Evolutionary conservation across 1,140 invertebrate species (phyloP), one percentile per base, ranked within the genome.

Genomic region (Marisa cornuarietis): DNA sequence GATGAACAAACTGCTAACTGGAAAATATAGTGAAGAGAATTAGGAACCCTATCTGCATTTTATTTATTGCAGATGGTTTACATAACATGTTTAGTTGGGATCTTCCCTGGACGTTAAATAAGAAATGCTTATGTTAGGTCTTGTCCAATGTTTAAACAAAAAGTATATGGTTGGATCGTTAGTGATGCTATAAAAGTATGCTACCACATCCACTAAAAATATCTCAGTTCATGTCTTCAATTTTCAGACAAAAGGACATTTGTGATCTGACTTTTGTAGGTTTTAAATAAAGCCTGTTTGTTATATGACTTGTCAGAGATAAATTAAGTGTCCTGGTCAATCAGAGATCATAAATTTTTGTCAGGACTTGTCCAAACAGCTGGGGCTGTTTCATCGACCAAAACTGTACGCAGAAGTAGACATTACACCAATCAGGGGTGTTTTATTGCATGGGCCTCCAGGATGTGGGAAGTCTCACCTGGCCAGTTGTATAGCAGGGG

Each of bases 391-490:
- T 86, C 95, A 94, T 84, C 95, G 96, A 88, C 95, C 96, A 10
- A 95, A 96, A 88, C 92, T 97, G 5, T 97, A 95, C 88, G 92
- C 58, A 65, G 11, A 54, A 69, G 54, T 97, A 66, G 96, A 96
- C 16, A 93, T 97, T 81, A 94, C 94, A 78, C 94, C 96, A 54
- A 95, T 96, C 0, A 92, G 94, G 88, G 96, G 97, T 63, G 94
- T 98, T 88, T 91, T 98, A 26, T 91, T 98, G 69, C 96, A 97
- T 91, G 97, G 97, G 0, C 97, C 97, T 16, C 96, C 96, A 42
- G 97, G 97, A 1, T 97, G 95, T 92, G 96, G 97, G 0, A 99
- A 99, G 92, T 97, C 96, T 13, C 92, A 97, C 71, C 90, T 99
- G 74, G 97, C 96, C 0, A 92, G 96, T 91, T 97, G 97, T 49